phyloP scores from a whole-genome alignment of 1,140 invertebrate genomes.

The Neoseiulus cucumeris region DNA sequence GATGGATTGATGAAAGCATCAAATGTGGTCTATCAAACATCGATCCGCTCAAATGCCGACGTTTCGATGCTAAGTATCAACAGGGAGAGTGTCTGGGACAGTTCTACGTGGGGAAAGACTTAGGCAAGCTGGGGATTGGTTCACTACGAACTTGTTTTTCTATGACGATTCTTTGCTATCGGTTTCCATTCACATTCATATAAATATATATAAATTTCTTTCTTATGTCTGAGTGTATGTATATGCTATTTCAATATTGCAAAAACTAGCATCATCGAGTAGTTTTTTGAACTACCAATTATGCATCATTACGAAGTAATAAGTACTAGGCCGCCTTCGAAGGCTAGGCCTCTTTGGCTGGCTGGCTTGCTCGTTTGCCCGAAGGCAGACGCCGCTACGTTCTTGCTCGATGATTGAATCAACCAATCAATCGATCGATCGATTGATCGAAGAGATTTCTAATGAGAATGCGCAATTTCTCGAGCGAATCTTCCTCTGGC shows the following conservation, averaged over 20 bases:
- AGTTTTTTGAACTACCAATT: neutral
- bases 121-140: conserved; percentile 1
- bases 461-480: neutral
- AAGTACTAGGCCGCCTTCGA: neutral
- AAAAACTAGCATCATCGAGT: neutral
- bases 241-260: neutral
- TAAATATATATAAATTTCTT: neutral
- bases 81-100: conserved; percentile 6
- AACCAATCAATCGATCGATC: too few species aligned
- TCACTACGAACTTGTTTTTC: neutral
- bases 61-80: neutral
- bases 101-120: conserved; percentile 1
- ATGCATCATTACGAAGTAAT: neutral
- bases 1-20: neutral
- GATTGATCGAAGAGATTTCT: neutral
- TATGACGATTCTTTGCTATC: neutral
- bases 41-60: neutral
- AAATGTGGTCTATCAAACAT: neutral
- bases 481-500: neutral
- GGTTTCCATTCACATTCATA: neutral
- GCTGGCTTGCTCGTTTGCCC: neutral
- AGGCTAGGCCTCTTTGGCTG: neutral
- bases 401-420: neutral
- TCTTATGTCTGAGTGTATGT: neutral
- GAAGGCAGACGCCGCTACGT: neutral